Evolutionary conservation across 2,113 vertebrate species (phyloP), one percentile per base, ranked within the genome.

Genomic region (Brachypodius melanocephalos): DNA sequence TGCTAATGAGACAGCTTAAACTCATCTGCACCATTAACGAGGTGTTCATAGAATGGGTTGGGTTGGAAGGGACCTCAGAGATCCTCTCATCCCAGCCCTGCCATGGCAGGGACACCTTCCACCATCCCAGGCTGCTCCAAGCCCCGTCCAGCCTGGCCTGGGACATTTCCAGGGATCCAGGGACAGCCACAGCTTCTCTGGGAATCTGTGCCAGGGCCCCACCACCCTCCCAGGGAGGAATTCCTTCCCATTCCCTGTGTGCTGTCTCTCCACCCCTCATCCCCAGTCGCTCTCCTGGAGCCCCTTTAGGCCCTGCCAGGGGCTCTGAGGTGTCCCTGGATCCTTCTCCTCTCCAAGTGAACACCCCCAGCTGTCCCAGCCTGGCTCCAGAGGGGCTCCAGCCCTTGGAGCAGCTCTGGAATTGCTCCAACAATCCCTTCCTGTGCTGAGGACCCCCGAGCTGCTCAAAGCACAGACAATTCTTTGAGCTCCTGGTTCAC

Each of bases 171-270:
- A 61, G 66, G 31, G 45, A 59, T 51, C 24, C 78, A 69, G 54
- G 43, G 9, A 24, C 77, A 58, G 42, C 51, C 77, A 6, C 42
- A 80, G 63, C 52, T n/a, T 0, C 14, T 12, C 34, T 42, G 65
- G 54, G 43, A 3, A 48, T 3, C 34, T 32, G n/a, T 26, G 42
- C 63, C 77, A 78, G 61, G 48, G 29, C 9, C 20, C 40, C 0
- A 1, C 36, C 66, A 25, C 10, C 51, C 31, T 59, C 4, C 0
- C 24, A 48, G 36, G 0, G 1, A 72, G 6, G 7, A 26, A 19
- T 69, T 61, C 26, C 36, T 51, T 1, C 71, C 61, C 84, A n/a
- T 54, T 61, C 63, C 73, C 73, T 29, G 17, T 13, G 32, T 61
- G 8, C 72, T 69, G 46, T n/a, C 21, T 26, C 36, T 76, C 62